Base-by-base conservation (phyloP, 1,140 invertebrate species). In the Calosoma granatense region DNA sequence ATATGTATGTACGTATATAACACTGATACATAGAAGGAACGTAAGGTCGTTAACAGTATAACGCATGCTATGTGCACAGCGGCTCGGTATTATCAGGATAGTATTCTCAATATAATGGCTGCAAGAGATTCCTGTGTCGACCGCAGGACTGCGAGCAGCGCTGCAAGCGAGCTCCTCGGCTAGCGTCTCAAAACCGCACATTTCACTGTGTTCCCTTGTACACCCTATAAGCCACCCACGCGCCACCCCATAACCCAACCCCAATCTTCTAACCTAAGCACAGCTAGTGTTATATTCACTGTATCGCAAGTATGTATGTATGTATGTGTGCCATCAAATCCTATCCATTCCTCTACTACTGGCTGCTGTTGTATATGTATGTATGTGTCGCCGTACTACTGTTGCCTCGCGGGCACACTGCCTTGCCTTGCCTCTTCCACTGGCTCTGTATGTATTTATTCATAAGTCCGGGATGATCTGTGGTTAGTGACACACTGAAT, bases 121-220 rank as follows among this genome's bases (percentile, higher is more conserved):
- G 65, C 41, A 47, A 47, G 65, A 70, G 68, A 70, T 70, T 69
- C 69, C 67, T 69, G 41, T 66, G 63, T 60, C 69, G 69, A 70
- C 69, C 69, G 61, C 69, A 70, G 61, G 63, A 47, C 67, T 65
- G 64, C 66, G 66, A 65, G 66, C 68, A 62, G 63, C 62, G 22
- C 56, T 62, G 56, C 60, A 63, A 59, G 63, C 64, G 63, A 63
- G 64, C 65, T 65, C 62, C 66, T 69, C 64, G 66, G 66, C 66
- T 62, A 69, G 64, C 66, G 67, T 69, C 69, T 70, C 69, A 64
- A 69, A 70, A 70, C 69, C 69, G 67, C 69, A 70, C 67, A 69
- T 69, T 70, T 68, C 69, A 66, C 6, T 47, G 41, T 17, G 41
- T 17, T 47, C 6, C 6, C 41, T 47, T 30, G 26, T 6, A 4